Evolutionary conservation across 2,797 vertebrate species (phyloP).

Genomic region (Meriones psammophilus): DNA sequence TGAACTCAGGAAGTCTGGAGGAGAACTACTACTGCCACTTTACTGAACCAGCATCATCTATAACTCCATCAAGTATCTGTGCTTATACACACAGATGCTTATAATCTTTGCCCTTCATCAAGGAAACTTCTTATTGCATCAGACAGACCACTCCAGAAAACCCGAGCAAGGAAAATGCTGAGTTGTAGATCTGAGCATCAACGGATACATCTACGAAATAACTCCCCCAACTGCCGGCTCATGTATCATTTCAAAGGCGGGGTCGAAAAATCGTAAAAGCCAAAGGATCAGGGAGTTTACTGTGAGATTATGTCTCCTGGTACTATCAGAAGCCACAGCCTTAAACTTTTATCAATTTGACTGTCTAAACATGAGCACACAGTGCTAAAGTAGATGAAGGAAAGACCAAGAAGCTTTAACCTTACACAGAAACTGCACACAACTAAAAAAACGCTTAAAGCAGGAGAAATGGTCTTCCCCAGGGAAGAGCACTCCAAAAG

Average conservation of each 20-base stretch:
- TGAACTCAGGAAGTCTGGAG: neutral
- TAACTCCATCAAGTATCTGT: neutral
- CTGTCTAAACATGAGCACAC: neutral
- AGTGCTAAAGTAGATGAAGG: neutral
- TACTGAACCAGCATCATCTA: neutral
- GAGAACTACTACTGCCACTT: neutral
- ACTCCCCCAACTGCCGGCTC: neutral
- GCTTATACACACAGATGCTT: too few relatives aligned
- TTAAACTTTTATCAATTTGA: neutral
- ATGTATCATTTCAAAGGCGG: neutral
- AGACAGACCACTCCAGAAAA: neutral
- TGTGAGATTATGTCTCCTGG: neutral
- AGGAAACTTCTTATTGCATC: neutral
- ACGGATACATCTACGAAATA: neutral
- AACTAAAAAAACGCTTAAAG: neutral
- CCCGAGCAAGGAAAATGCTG: neutral
- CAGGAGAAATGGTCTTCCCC: neutral
- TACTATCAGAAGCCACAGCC: neutral
- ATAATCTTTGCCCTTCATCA: neutral
- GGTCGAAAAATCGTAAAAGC: too few relatives aligned
- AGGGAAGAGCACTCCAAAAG: neutral
- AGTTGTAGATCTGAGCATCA: neutral
- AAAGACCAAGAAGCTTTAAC: neutral
- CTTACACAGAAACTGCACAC: neutral
- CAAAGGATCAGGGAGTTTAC: neutral